Conservation (phyloP, 1,140 invertebrate species). For the Caenorhabditis brenneri region DNA sequence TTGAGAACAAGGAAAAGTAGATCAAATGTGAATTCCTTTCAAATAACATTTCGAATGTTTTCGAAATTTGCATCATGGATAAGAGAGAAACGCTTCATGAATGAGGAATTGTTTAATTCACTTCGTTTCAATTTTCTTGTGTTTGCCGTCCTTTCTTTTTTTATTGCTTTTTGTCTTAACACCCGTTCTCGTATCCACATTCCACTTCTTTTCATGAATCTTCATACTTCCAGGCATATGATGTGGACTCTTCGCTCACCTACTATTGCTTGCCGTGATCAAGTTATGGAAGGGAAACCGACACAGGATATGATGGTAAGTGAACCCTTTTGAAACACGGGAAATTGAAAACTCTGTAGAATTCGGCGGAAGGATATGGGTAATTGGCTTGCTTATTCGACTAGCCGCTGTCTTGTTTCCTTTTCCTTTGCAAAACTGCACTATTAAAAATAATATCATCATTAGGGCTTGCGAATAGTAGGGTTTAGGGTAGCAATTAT, state of each 20-base stretch:
- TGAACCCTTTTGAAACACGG: neutral
- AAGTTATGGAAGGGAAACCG: constrained; percentile 48
- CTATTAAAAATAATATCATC: neutral
- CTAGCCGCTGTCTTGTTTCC: neutral
- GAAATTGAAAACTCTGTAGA: neutral
- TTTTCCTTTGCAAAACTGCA: neutral
- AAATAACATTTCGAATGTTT: no score
- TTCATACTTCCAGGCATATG: constrained; percentile 44
- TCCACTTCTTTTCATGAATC: neutral
- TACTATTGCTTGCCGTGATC: constrained; percentile 41
- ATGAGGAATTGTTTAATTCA: no score
- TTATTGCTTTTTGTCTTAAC: no score
- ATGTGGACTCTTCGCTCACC: constrained; percentile 55
- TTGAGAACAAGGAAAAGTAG: no score
- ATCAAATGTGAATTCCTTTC: no score
- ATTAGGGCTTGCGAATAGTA: neutral
- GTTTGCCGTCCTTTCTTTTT: no score
- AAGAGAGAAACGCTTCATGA: no score
- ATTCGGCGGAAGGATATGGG: neutral
- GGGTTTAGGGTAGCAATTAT: neutral
- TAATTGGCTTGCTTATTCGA: neutral
- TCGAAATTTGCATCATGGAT: no score
- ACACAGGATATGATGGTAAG: constrained; percentile 54
- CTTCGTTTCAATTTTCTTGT: no score
- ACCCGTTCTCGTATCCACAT: no score